Evolutionary conservation across 2,888 invertebrate species (phyloP).

Genomic region (Diadegma fenestrale): DNA sequence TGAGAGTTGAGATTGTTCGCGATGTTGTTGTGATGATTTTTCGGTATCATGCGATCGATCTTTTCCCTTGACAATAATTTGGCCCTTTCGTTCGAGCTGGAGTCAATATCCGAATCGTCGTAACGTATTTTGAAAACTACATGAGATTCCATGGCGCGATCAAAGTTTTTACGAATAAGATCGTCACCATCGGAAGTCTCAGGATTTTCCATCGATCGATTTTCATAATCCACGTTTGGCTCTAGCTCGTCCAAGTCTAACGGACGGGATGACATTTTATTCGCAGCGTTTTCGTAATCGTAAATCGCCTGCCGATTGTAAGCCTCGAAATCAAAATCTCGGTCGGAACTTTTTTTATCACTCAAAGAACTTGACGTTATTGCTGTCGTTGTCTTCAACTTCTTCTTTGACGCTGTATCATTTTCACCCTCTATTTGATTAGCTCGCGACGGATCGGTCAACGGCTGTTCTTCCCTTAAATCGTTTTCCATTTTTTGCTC

Average conservation of each 20-base stretch:
- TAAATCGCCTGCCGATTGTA: conserved; percentile 81
- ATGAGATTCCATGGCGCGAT: conserved; percentile 79
- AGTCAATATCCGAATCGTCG: conserved; percentile 82
- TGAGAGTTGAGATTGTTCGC: background rate
- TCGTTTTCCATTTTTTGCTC: conserved; percentile 45
- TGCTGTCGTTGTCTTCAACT: background rate
- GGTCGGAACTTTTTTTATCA: conserved; percentile 39
- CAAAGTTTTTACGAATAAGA: conserved; percentile 72
- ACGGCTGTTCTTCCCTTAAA: background rate
- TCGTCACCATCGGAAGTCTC: conserved; percentile 35
- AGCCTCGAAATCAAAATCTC: conserved; percentile 74
- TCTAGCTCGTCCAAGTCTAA: conserved; percentile 45
- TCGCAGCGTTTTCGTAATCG: conserved; percentile 81
- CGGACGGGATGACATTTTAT: conserved; percentile 71
- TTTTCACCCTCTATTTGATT: conserved; percentile 26
- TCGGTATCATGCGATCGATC: background rate
- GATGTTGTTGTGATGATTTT: conserved; percentile 3
- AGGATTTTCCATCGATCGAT: conserved; percentile 35
- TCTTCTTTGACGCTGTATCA: conserved; percentile 22
- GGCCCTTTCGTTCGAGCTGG: conserved; percentile 75
- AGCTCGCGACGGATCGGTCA: conserved; percentile 34
- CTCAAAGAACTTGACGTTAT: background rate
- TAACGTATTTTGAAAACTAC: conserved; percentile 82
- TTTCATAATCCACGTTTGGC: conserved; percentile 42
- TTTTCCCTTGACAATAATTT: conserved; percentile 32